These are phyloP conservation scores for Lethocerus indicus DNA, from an alignment of 1,140 invertebrate species.

Conservation along the genomic window DNA sequence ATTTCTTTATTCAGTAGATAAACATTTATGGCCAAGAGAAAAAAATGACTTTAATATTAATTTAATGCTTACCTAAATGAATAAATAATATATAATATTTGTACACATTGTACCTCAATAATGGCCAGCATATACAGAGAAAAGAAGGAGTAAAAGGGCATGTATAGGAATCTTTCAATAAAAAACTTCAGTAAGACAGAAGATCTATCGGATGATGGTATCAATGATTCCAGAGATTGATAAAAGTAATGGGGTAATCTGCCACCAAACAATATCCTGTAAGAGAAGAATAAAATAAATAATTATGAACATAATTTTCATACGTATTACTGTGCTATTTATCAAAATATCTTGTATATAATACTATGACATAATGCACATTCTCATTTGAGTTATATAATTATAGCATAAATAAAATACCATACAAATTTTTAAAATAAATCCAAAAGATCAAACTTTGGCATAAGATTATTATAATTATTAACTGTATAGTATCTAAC, in stretches of 20 bases:
- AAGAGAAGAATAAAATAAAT: slow-evolving; percentile 19
- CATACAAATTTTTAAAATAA: too few species aligned
- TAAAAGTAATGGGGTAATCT: slow-evolving; percentile 54
- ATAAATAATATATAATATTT: neutral
- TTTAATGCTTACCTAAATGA: neutral
- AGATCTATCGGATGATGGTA: slow-evolving; percentile 28
- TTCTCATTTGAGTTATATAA: too few species aligned
- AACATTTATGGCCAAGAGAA: neutral
- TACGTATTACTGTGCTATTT: neutral
- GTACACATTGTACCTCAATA: slow-evolving; percentile 33
- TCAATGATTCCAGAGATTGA: slow-evolving; percentile 31
- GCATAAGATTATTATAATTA: too few species aligned
- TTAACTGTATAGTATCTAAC: too few species aligned
- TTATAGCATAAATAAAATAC: too few species aligned
- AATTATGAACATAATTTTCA: slow-evolving; percentile 10
- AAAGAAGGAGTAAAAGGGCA: slow-evolving; percentile 45
- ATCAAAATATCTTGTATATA: too few species aligned
- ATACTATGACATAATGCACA: too few species aligned
- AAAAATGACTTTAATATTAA: neutral
- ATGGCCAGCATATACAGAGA: slow-evolving; percentile 44
- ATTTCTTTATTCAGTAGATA: too few species aligned
- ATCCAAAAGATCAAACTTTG: too few species aligned
- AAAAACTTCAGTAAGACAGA: slow-evolving; percentile 33
- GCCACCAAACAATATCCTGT: slow-evolving; percentile 48
- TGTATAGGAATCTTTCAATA: slow-evolving; percentile 45